These are phyloP conservation scores for Pachyuromys duprasi DNA, from an alignment of 2,797 vertebrate species.

Conservation along the genomic window DNA sequence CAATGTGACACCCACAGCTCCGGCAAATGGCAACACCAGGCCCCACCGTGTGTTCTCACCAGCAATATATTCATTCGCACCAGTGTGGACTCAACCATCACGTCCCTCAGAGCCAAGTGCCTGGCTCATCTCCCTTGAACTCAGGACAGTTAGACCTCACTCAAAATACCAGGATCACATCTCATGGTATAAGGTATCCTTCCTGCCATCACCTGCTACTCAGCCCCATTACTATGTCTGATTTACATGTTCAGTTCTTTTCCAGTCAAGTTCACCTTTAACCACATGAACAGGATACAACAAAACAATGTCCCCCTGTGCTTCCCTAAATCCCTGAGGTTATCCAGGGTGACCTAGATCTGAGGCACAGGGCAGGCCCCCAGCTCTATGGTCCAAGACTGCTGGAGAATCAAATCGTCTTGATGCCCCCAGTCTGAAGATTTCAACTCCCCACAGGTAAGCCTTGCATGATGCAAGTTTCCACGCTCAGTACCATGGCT, in stretches of 20 bases:
- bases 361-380: accelerated
- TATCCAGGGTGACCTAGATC: no score
- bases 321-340: neutral
- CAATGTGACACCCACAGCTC: accelerated
- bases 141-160: neutral
- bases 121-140: accelerated
- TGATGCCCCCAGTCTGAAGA: no score
- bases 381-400: neutral
- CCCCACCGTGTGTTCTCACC: accelerated
- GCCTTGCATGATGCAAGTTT: no score
- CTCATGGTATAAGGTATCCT: accelerated
- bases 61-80: accelerated
- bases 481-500: neutral
- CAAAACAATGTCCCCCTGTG: neutral
- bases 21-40: accelerated
- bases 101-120: neutral
- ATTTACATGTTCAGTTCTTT: neutral
- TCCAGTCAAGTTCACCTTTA: neutral
- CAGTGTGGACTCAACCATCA: accelerated
- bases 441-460: neutral
- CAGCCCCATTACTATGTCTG: neutral
- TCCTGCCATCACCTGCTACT: accelerated
- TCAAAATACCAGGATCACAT: accelerated
- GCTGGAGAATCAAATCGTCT: neutral
- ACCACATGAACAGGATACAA: neutral